A percentile compares a stretch with the other conserved stretches of the same genome.
These are phyloP conservation scores for Oligia fasciuncula DNA, from an alignment of 2,888 invertebrate species.

Conservation along the genomic window DNA sequence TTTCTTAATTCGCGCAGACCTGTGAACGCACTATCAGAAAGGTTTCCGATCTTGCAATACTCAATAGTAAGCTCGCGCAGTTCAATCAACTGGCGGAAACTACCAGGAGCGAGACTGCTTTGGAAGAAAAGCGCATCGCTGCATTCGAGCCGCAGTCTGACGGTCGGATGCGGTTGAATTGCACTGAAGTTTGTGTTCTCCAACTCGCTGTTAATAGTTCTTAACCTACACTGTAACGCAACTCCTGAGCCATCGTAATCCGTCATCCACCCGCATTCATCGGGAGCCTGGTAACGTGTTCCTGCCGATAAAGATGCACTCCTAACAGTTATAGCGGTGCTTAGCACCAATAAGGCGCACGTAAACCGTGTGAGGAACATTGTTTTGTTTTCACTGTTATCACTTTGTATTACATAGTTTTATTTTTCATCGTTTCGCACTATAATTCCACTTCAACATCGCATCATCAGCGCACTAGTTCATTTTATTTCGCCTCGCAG, in stretches of 20 bases:
- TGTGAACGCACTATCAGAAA: conserved; percentile 95
- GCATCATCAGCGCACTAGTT: conserved; percentile 79
- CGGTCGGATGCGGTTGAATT: conserved; percentile 95
- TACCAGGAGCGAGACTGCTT: conserved; percentile 94
- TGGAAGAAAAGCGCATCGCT: conserved; percentile 95
- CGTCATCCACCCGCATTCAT: conserved; percentile 95
- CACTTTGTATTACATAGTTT: conserved; percentile 87
- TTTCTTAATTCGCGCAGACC: conserved; percentile 94
- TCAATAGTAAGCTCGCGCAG: conserved; percentile 94
- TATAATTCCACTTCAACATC: conserved; percentile 81
- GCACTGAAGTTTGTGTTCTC: conserved; percentile 96
- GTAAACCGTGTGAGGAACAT: conserved; percentile 85
- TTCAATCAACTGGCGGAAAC: conserved; percentile 93
- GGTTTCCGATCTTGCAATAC: conserved; percentile 95
- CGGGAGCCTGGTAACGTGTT: conserved; percentile 94
- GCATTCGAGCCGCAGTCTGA: conserved; percentile 93
- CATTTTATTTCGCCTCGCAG: conserved; percentile 79
- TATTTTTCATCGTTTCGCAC: conserved; percentile 81
- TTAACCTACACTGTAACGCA: conserved; percentile 93
- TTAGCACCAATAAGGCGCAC: conserved; percentile 84
- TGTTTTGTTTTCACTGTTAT: conserved; percentile 81
- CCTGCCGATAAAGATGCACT: conserved; percentile 88
- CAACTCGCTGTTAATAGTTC: conserved; percentile 95
- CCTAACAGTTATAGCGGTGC: conserved; percentile 82
- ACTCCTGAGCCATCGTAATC: conserved; percentile 92